Evolutionary conservation across 2,888 invertebrate genomes (phyloP).

Genomic region (Pterostichus madidus): DNA sequence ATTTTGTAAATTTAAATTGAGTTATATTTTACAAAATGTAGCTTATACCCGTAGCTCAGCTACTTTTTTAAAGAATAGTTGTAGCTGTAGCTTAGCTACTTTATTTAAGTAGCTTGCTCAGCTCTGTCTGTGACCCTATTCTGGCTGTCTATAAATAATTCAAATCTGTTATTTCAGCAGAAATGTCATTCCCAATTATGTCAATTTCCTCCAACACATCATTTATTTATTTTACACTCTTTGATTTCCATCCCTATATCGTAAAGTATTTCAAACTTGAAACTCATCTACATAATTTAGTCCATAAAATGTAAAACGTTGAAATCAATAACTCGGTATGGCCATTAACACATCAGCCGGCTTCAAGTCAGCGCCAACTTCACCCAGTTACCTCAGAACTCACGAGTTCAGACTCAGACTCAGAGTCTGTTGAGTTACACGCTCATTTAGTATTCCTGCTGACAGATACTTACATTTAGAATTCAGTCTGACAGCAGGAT

Average conservation of each 20-base stretch:
- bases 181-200: slow-evolving; percentile 21
- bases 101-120: too few species aligned
- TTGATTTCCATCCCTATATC: not conserved
- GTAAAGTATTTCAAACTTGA: not conserved
- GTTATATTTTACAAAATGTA: too few species aligned
- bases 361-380: not conserved
- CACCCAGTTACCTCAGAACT: too few species aligned
- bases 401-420: too few species aligned
- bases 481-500: not conserved
- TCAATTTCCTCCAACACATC: not conserved
- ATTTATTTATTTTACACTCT: not conserved
- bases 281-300: slow-evolving; percentile 21
- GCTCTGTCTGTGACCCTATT: too few species aligned
- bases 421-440: not conserved
- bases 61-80: too few species aligned
- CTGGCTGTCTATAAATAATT: not conserved
- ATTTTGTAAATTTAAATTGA: too few species aligned
- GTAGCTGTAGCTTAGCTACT: too few species aligned
- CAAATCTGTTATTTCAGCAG: not conserved
- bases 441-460: slow-evolving; percentile 13
- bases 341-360: slow-evolving; percentile 7
- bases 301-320: slow-evolving; percentile 1
- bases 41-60: too few species aligned
- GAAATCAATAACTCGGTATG: slow-evolving; percentile 13
- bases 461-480: slow-evolving; percentile 1